Conservation (phyloP, 2,113 vertebrate species). For the Corydoras sp. region DNA sequence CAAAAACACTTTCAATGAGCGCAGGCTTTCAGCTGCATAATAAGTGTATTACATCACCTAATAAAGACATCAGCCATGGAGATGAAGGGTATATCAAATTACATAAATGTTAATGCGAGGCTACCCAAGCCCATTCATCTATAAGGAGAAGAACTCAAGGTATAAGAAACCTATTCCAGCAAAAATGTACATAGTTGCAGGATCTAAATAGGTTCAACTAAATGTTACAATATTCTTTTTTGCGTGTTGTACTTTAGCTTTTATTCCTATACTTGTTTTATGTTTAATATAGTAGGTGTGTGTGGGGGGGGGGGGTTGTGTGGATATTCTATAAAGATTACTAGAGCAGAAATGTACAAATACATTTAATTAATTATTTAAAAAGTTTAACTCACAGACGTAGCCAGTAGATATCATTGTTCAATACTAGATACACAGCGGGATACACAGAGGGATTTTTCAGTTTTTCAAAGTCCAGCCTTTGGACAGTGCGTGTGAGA, state of each 20-base stretch:
- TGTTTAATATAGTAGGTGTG: no score
- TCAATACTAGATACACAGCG: not conserved
- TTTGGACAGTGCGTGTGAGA: not conserved
- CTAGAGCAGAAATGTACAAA: no score
- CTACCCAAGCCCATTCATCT: constrained; percentile 7
- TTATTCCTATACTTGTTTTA: no score
- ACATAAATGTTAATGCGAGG: constrained; percentile 20
- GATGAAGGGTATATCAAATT: constrained; percentile 13
- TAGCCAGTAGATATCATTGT: not conserved
- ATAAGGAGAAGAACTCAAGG: not conserved
- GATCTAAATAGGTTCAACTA: no score
- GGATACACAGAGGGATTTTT: not conserved
- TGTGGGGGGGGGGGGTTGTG: no score
- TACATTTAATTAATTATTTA: no score
- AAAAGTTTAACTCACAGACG: no score
- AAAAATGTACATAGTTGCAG: no score
- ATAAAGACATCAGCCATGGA: constrained; percentile 38
- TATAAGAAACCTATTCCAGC: no score
- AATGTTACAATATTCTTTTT: no score
- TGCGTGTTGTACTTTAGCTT: no score
- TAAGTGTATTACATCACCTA: constrained; percentile 40
- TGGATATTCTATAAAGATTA: no score
- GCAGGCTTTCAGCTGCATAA: constrained; percentile 30
- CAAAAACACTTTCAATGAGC: constrained; percentile 41
- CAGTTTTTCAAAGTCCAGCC: not conserved